A percentile compares a stretch with the other conserved stretches of the same genome.
phyloP scores from a whole-genome alignment of 2,888 invertebrate genomes.

The Leucania comma region DNA sequence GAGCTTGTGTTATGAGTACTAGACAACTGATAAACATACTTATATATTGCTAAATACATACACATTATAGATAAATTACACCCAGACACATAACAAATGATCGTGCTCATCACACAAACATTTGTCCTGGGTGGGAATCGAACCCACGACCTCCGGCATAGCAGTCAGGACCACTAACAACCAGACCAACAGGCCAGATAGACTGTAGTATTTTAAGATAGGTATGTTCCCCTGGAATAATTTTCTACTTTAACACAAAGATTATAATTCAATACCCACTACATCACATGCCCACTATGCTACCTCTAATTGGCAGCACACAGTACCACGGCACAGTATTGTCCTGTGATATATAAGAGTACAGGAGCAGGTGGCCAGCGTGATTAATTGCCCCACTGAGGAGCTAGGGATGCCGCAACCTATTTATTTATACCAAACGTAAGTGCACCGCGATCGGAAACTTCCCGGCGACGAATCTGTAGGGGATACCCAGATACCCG shows the following conservation, averaged over 20 bases:
- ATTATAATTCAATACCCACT: slow-evolving; percentile 10
- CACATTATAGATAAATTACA: too few relatives aligned
- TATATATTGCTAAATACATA: too few relatives aligned
- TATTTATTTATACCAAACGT: slow-evolving; percentile 78
- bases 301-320: slow-evolving; percentile 65
- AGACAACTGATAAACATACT: too few relatives aligned
- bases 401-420: slow-evolving; percentile 74
- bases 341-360: slow-evolving; percentile 76
- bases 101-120: too few relatives aligned
- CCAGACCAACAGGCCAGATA: too few relatives aligned
- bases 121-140: too few relatives aligned
- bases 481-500: slow-evolving; percentile 63
- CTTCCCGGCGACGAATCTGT: slow-evolving; percentile 70
- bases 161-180: too few relatives aligned
- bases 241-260: not conserved
- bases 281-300: slow-evolving; percentile 29
- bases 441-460: slow-evolving; percentile 74
- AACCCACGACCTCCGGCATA: too few relatives aligned
- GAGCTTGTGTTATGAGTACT: too few relatives aligned
- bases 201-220: too few relatives aligned
- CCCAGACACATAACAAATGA: too few relatives aligned
- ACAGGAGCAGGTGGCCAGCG: slow-evolving; percentile 82
- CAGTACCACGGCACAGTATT: slow-evolving; percentile 52
- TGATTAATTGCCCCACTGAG: slow-evolving; percentile 85
- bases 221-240: too few relatives aligned